These are phyloP conservation scores for Chorisops tibialis DNA, from an alignment of 2,888 invertebrate genomes.

Conservation along the genomic window DNA sequence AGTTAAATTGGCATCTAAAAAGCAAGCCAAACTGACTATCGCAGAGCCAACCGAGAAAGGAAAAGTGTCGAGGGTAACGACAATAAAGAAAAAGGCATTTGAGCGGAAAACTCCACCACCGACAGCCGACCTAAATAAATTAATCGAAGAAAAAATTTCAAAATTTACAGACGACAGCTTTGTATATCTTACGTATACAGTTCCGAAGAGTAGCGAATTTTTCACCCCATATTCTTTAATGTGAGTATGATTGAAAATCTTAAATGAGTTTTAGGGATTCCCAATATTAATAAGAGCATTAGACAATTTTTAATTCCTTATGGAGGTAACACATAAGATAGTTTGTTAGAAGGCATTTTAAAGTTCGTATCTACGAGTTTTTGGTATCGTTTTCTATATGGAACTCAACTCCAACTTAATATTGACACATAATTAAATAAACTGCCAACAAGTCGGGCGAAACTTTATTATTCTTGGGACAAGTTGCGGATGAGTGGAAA, in stretches of 20 bases:
- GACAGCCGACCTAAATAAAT: slow-evolving; percentile 45
- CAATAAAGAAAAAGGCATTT: not conserved
- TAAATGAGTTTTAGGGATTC: not conserved
- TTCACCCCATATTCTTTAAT: slow-evolving; percentile 73
- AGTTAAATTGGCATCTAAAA: not conserved
- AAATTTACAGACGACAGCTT: slow-evolving; percentile 61
- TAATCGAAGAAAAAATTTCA: slow-evolving; percentile 53
- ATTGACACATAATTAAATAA: no score
- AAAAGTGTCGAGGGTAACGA: not conserved
- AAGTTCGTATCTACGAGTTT: no score
- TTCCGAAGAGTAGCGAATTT: slow-evolving; percentile 66
- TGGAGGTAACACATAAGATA: no score
- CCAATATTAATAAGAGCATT: no score
- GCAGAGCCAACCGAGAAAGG: not conserved
- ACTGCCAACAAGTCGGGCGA: no score
- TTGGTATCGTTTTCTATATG: no score
- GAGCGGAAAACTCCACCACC: slow-evolving; percentile 1
- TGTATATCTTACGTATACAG: slow-evolving; percentile 73
- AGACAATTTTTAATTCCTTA: no score
- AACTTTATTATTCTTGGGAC: no score
- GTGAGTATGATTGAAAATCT: slow-evolving; percentile 52
- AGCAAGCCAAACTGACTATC: not conserved
- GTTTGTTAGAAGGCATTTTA: no score
- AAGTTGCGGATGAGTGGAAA: no score
- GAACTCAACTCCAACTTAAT: no score